Conservation (phyloP, 1,140 invertebrate genomes). For the Periplaneta americana region DNA sequence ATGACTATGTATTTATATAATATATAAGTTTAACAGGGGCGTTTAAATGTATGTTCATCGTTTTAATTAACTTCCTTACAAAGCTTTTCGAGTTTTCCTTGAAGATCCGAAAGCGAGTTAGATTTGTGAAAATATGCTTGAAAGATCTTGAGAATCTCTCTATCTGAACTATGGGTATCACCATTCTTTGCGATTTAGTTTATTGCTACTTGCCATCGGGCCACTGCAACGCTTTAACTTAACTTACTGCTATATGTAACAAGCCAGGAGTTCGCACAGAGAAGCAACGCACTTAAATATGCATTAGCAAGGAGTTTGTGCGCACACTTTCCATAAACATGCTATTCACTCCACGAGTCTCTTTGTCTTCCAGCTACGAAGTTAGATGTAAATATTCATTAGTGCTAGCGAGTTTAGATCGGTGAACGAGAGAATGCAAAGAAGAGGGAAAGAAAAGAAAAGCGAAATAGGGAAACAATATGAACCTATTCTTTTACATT, state of each 20-base stretch:
- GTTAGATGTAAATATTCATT: slow-evolving; percentile 12
- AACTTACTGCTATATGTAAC: background rate
- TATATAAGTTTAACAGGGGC: no score
- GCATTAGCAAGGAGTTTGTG: slow-evolving; percentile 11
- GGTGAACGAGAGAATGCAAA: background rate
- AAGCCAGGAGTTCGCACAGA: background rate
- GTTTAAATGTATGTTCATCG: no score
- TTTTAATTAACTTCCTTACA: no score
- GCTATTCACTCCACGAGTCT: slow-evolving; percentile 8
- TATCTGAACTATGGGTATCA: no score
- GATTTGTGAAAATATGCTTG: no score
- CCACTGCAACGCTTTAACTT: background rate
- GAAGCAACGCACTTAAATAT: slow-evolving; percentile 4
- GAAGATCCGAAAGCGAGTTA: no score
- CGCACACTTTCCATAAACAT: slow-evolving; percentile 12
- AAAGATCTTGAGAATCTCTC: no score
- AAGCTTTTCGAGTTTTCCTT: no score
- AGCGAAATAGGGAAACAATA: background rate
- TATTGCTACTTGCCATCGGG: background rate
- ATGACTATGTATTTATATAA: no score
- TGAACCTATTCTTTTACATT: background rate
- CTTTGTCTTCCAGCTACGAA: slow-evolving; percentile 8
- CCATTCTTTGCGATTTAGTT: background rate
- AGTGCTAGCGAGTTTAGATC: background rate
- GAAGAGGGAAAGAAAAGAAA: no score